Conservation (phyloP, 2,888 invertebrate species). For the Opisthograptis luteolata region DNA sequence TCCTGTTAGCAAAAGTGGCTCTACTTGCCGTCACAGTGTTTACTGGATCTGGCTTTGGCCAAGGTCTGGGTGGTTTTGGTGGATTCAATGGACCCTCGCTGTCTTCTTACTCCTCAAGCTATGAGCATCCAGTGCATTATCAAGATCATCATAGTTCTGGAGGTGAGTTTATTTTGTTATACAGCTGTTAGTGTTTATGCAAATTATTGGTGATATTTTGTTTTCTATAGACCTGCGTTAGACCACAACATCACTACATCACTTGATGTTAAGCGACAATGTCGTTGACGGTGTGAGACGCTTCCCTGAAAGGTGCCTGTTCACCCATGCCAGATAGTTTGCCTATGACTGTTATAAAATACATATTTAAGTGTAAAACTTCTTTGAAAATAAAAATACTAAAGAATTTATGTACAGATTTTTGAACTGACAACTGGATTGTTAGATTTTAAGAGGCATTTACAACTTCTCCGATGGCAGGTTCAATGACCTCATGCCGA, state of each 20-base stretch:
- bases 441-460: conserved; percentile 37
- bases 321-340: too few species aligned
- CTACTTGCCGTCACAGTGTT: conserved; percentile 88
- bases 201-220: neutral
- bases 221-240: too few species aligned
- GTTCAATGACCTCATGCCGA: conserved; percentile 63
- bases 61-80: conserved; percentile 56
- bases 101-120: conserved; percentile 62
- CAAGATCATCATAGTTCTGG: conserved; percentile 63
- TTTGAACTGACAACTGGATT: too few species aligned
- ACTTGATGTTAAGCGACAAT: too few species aligned
- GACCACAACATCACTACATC: too few species aligned
- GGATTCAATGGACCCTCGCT: conserved; percentile 47
- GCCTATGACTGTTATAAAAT: too few species aligned
- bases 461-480: conserved; percentile 51
- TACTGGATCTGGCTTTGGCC: conserved; percentile 80
- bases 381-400: too few species aligned
- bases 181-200: neutral
- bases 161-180: conserved; percentile 43
- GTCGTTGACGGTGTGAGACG: too few species aligned
- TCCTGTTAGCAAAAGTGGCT: conserved; percentile 90
- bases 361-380: too few species aligned
- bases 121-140: conserved; percentile 58
- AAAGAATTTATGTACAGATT: too few species aligned
- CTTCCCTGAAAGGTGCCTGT: too few species aligned